Evolutionary conservation across 2,888 invertebrate genomes (phyloP), one percentile per base, ranked within the genome.

Genomic region (Zygothrica quintamaculata): DNA sequence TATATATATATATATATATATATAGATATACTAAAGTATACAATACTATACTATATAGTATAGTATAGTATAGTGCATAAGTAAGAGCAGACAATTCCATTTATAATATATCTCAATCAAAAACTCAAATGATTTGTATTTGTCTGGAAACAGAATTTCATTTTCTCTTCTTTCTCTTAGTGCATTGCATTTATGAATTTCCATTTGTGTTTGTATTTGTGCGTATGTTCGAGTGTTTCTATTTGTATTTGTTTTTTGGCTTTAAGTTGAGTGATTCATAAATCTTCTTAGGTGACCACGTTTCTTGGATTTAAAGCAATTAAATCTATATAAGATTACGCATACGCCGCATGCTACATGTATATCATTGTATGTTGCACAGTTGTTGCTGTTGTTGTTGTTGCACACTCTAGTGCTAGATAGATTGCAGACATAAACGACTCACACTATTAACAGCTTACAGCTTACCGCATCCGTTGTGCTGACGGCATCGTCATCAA

Each of bases 221-320:
- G 29, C n/a, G 26, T 26, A 8, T 26, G 26, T 26, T 4, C 8
- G 26, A 6, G 26, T 8, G 26, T 26, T 26, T 4, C 5, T 8
- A 26, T 26, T 6, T 4, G 26, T 26, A 8, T 26, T 4, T 26
- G 8, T 26, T 26, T 26, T 22, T n/a, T 1, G 5, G 11, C 18
- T 11, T 46, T 34, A 7, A 34, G 9, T 9, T 42, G 12, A 6
- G 8, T 5, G 15, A 42, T 52, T 16, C n/a, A n/a, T 16, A 26
- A 36, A 29, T 26, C 18, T 26, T 6, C 37, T n/a, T 26, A 29
- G 51, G 3, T 71, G 71, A 36, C 56, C 58, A 9, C 22, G 16
- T 39, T 29, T 15, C 29, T 36, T 37, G 53, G 39, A 65, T 65
- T 77, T 80, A 70, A 75, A 67, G 77, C 66, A 68, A 80, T 80